A percentile compares a stretch with the other conserved stretches of the same genome.
Conservation (phyloP, 2,113 vertebrate species). For the Lampris megalopsis region DNA sequence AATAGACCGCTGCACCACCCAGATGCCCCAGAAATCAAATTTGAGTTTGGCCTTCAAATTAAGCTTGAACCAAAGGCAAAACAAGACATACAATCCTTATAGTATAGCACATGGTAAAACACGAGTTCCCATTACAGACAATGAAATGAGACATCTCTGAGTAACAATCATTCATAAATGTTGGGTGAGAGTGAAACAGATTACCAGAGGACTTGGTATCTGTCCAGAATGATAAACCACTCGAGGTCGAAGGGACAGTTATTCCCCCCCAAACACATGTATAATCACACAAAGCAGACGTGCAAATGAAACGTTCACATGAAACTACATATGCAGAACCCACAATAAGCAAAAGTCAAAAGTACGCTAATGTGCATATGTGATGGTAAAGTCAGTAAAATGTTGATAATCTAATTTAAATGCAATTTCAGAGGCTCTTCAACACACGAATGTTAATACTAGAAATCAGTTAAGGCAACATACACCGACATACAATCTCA, state of each 20-base stretch:
- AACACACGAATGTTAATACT: constrained; percentile 24
- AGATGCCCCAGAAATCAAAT: neutral
- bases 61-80: too few species aligned
- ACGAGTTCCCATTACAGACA: neutral
- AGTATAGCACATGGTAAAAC: neutral
- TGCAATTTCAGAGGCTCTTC: constrained; percentile 22
- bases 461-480: constrained; percentile 61
- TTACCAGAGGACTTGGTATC: neutral
- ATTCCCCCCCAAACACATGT: neutral
- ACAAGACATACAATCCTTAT: neutral
- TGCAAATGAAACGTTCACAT: constrained; percentile 11
- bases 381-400: constrained; percentile 13
- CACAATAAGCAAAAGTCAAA: constrained; percentile 22
- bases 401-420: constrained; percentile 37
- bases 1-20: too few species aligned
- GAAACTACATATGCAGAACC: neutral
- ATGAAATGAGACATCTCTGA: neutral
- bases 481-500: constrained; percentile 18
- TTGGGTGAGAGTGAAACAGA: neutral
- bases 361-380: constrained; percentile 68
- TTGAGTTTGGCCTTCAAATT: neutral
- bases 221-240: neutral
- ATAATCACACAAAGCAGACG: neutral
- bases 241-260: too few species aligned
- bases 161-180: neutral